Evolutionary conservation across 2,888 invertebrate species (phyloP), one percentile per base, ranked within the genome.

Genomic region (Agriopis leucophaearia): DNA sequence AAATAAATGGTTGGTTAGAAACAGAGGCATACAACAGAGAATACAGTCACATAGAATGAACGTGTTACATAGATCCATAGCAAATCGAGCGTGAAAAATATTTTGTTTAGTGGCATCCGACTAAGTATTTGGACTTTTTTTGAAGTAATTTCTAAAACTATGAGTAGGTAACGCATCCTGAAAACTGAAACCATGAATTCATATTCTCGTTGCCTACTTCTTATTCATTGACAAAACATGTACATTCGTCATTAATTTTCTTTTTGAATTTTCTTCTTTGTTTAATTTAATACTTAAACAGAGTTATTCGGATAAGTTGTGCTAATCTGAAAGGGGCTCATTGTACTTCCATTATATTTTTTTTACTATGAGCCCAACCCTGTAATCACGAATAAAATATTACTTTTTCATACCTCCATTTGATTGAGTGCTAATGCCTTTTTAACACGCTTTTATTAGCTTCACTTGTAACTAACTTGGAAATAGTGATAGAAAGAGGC

Each of bases 1-100:
- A 47, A 60, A 55, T 45, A 63, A 44, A 48, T 10, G 8, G 13
- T 51, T n/a, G 18, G 55, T 55, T 55, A 27, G 42, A 55, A 44
- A 55, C 55, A 44, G 57, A 10, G n/a, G 13, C 27, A 1, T 16
- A 47, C 16, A 16, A 27, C 27, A 27, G 3, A 27, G 27, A 13
- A 13, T 27, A 50, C 50, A 10, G 18, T 44, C 16, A 7, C 44
- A 13, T 27, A 55, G 42, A 42, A 44, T 42, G 4, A 27, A 27
- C 42, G 38, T 55, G 42, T 55, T 42, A 42, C 42, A 27, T 44
- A 35, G 35, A 51, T 18, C n/a, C 27, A 9, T 18, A 12, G 8
- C 55, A 7, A 55, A 55, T 55, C 55, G 18, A 42, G 18, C 42
- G 55, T 42, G 55, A 13, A 44, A 13, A 55, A 27, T 0, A 42